Percentiles rank a stretch among this genome's conserved stretches.
phyloP scores from a whole-genome alignment of 2,113 vertebrate species.

The Hippolais icterina region DNA sequence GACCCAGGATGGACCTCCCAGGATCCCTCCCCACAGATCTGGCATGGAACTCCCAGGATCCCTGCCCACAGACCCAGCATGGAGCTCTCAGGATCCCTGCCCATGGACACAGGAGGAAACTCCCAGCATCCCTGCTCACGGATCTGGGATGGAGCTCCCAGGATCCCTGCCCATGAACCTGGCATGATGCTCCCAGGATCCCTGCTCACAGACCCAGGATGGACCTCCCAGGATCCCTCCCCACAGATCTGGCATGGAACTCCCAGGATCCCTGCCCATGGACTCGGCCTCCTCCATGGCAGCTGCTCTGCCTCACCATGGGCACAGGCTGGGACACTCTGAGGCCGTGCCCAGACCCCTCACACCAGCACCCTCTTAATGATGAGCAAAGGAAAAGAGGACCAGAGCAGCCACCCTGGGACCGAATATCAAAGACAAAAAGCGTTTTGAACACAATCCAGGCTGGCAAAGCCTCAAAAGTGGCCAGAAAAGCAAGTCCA shows the following conservation, averaged over 20 bases:
- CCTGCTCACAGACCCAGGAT: not conserved
- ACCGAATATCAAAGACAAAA: not conserved
- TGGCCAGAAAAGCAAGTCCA: not conserved
- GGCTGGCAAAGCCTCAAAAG: not conserved
- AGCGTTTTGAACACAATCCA: not conserved
- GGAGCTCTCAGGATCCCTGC: not conserved
- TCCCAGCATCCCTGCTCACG: not conserved
- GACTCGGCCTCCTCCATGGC: rapidly evolving
- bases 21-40: not conserved
- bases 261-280: not conserved
- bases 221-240: not conserved
- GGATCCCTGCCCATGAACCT: no score
- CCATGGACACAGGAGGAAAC: rapidly evolving
- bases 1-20: not conserved
- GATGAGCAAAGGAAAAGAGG: not conserved
- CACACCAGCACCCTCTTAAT: not conserved
- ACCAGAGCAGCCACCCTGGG: not conserved
- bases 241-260: rapidly evolving
- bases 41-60: not conserved
- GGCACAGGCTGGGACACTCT: not conserved
- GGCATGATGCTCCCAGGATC: not conserved
- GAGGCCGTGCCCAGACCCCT: not conserved
- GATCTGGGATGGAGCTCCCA: not conserved
- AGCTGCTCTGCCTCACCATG: not conserved
- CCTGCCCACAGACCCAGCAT: not conserved